These are phyloP conservation scores for Semaprochilodus insignis DNA, from an alignment of 2,797 vertebrate species.

Conservation along the genomic window DNA sequence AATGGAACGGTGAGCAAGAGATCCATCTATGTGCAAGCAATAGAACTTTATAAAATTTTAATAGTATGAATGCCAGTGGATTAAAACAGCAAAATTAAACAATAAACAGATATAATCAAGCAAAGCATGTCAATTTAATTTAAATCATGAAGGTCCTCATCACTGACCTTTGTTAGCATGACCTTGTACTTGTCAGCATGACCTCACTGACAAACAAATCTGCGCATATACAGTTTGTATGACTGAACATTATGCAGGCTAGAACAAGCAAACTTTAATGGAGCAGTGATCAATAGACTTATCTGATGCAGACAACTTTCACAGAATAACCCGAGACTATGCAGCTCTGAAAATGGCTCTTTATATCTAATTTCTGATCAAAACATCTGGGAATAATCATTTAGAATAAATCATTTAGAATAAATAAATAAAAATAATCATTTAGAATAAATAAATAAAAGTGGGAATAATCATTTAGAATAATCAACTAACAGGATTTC, in stretches of 20 bases:
- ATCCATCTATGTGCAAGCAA: not conserved
- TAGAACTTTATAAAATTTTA: too few species aligned
- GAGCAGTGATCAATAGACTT: not conserved
- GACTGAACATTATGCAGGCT: not conserved
- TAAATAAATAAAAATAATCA: too few species aligned
- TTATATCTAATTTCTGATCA: not conserved
- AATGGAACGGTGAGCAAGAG: too few species aligned
- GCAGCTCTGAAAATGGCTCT: not conserved
- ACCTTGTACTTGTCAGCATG: too few species aligned
- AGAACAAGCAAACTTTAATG: not conserved
- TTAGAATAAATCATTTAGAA: too few species aligned
- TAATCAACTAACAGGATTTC: too few species aligned
- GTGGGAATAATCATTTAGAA: too few species aligned
- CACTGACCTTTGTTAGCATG: not conserved
- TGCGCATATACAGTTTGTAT: not conserved
- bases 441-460: too few species aligned
- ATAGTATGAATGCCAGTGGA: too few species aligned
- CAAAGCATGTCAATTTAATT: not conserved
- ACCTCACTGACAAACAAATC: too few species aligned
- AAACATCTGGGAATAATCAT: too few species aligned
- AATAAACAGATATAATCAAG: not conserved
- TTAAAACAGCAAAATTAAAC: too few species aligned
- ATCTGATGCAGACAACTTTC: constrained; percentile 2
- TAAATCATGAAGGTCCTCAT: not conserved
- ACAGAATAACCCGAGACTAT: not conserved